Base-by-base conservation (phyloP, 2,888 invertebrate species). In the Macrophya annulata region DNA sequence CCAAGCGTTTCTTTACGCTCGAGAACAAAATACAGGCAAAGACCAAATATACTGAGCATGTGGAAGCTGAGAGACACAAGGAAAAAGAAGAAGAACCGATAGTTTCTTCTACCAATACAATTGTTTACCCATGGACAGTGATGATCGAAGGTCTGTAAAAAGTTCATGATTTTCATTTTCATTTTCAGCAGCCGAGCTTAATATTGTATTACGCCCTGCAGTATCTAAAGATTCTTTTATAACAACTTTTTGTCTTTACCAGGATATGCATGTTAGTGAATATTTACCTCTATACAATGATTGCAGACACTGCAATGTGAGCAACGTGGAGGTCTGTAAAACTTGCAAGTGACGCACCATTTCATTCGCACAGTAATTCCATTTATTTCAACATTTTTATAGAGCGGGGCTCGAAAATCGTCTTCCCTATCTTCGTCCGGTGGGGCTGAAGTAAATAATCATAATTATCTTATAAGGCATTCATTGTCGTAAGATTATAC, bases 321-420 rank as follows among this genome's bases (percentile, higher is more conserved):
- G 94, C 99, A 99, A 92, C 99, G 96, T 88, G 99, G 99, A 93
- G 99, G 99, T 92, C 99, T 96, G 94, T 99, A 99, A 95, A 99
- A 99, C 95, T 99, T 99, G 95, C 99, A 99, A 3, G 99, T 99
- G 89, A 99, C 98, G 94, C 99, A 99, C 99, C 99, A 99, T 94
- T 99, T 99, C 99, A 99, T 99, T 87, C 99, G 97, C 87, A 99
- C 99, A 17, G 99, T 99, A 89, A 99, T 99, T 87, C 99, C 99
- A 94, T 99, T 98, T 90, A 99, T 99, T 94, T 99, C 99, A 88
- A 99, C 98, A 94, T 97, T 99, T 94, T 98, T 98, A 94, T 99
- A 99, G 87, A 99, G 95, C 12, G 98, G 98, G 87, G 99, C 98
- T 91, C 99, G 96, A 93, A 99, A 98, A 94, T 99, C 99, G 94